phyloP scores from a whole-genome alignment of 1,140 invertebrate genomes.

The Lysiphlebus fabarum region DNA sequence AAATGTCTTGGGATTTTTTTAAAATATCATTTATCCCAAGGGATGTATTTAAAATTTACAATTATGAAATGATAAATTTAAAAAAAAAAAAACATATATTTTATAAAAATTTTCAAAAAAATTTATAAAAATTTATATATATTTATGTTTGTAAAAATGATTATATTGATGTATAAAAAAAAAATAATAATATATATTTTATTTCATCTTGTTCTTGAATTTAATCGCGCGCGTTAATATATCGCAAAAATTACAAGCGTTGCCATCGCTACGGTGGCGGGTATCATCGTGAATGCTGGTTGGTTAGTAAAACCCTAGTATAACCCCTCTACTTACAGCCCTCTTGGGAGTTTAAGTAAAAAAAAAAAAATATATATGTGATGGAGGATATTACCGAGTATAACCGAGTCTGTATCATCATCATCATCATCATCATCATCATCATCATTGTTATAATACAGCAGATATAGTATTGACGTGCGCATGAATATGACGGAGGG shows the following conservation, averaged over 20 bases:
- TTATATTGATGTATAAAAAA: no score
- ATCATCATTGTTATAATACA: slow-evolving; percentile 31
- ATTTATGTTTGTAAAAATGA: no score
- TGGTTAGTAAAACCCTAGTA: slow-evolving; percentile 32
- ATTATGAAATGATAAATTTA: no score
- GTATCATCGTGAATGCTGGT: slow-evolving; percentile 45
- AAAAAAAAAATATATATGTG: neutral
- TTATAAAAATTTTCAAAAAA: no score
- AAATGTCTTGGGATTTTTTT: no score
- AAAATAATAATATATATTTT: slow-evolving; percentile 23
- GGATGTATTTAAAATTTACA: no score
- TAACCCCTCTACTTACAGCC: neutral
- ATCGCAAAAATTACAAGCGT: slow-evolving; percentile 28
- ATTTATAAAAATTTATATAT: no score
- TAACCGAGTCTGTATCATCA: slow-evolving; percentile 7
- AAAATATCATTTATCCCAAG: no score
- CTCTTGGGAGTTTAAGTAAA: no score
- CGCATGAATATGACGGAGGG: neutral
- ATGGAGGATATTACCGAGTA: slow-evolving; percentile 3
- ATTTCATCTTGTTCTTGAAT: slow-evolving; percentile 16
- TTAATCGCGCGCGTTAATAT: slow-evolving; percentile 24
- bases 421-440: no score
- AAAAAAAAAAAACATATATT: no score
- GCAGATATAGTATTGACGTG: slow-evolving; percentile 14
- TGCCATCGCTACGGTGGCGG: slow-evolving; percentile 46